Percentiles rank a stretch among this genome's conserved stretches.
These are phyloP conservation scores for Xerus inauris DNA, from an alignment of 2,113 vertebrate species.

Conservation along the genomic window DNA sequence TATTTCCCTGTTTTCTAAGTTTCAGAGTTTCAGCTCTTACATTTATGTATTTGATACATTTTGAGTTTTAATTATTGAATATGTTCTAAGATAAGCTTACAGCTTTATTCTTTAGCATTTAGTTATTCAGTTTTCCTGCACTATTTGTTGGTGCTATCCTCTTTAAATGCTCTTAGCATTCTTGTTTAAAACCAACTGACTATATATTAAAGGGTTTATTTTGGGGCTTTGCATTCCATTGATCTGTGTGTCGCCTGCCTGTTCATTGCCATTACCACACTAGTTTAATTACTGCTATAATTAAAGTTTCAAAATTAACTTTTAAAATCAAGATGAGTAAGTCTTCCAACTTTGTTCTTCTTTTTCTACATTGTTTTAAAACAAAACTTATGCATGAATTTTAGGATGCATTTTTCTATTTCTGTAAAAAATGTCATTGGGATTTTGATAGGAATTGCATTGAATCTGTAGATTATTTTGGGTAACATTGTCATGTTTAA, in stretches of 20 bases:
- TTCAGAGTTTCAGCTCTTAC: neutral
- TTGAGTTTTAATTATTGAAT: neutral
- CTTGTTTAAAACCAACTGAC: neutral
- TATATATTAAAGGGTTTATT: neutral
- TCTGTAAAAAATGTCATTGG: neutral
- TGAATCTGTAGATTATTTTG: neutral
- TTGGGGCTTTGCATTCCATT: too few species aligned
- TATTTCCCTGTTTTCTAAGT: neutral
- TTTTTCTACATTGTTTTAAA: neutral
- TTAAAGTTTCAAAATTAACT: neutral
- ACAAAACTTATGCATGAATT: neutral
- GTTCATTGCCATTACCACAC: neutral
- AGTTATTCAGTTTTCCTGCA: neutral
- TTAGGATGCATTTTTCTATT: neutral
- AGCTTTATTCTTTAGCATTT: conserved; percentile 5
- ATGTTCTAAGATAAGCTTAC: neutral
- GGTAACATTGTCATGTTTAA: neutral
- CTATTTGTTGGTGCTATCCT: neutral
- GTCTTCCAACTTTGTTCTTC: neutral
- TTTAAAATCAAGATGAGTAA: neutral
- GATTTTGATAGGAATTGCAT: neutral
- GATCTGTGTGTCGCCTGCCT: neutral
- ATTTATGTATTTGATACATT: neutral
- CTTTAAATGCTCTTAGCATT: neutral
- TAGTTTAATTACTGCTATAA: neutral